Base-by-base conservation (phyloP, 2,888 invertebrate genomes). In the Lasioglossum morio region DNA sequence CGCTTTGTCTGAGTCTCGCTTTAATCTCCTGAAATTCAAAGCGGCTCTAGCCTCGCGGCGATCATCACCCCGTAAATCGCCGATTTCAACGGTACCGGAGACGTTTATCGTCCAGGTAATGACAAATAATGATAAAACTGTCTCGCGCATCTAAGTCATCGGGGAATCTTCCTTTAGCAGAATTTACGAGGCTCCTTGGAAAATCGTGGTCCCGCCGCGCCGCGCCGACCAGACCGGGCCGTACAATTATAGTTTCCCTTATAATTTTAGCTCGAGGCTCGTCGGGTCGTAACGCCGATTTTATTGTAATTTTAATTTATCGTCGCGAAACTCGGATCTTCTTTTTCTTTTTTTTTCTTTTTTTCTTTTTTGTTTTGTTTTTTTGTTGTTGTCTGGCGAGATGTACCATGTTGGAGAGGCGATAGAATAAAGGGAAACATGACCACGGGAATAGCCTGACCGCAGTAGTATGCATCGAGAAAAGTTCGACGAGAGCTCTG, bases 401-500 rank as follows among this genome's bases (percentile, higher is more conserved):
- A 19, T 53, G 23, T 53, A 23, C 53, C 23, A 53, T 7, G 53
- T 53, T 2, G 23, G 12, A 37, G 40, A n/a, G 40, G 40, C 53
- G 23, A 53, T 53, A 23, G 53, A 23, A 53, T 7, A 10, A 53
- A 23, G 23, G 53, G 23, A n/a, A 70, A 70, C 23, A 40, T 2
- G n/a, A 70, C 69, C 77, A 53, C 53, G 69, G 77, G 83, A 84
- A 83, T 84, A 84, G 66, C 74, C 43, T 53, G 27, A 0, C 14
- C 60, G 70, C 69, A 84, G 84, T 84, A 84, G 84, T 75, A 75
- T 63, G 85, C 84, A 78, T n/a, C 30, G 84, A 4, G 37, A 69
- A 69, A 70, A 73, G 74, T 63, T 78, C 60, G 74, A 69, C 78
- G 37, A 27, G 19, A 37, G 27, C 4, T 10, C 60, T 19, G 43